Evolutionary conservation across 2,888 invertebrate species (phyloP), one percentile per base, ranked within the genome.

Genomic region (Melinaea marsaeus): DNA sequence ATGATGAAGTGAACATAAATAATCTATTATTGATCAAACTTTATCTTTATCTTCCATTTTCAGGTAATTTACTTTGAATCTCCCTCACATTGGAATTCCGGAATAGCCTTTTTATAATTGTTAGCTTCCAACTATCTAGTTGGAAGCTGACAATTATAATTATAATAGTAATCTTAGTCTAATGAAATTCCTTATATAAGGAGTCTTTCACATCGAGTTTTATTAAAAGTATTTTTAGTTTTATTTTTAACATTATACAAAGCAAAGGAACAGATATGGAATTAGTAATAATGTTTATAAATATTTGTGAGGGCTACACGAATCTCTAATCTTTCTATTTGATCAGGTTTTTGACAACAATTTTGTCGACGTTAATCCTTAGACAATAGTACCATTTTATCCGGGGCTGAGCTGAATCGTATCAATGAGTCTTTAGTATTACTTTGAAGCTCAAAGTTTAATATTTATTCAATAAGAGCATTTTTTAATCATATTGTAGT

Each of bases 331-430:
- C 85, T 85, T 86, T 86, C 85, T 90, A 85, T 90, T 88, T 90
- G 87, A 86, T 86, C 88, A 85, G 84, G 86, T 85, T 86, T 88
- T 87, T 86, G 87, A 86, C 88, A 86, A 88, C 85, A 84, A 87
- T 84, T 89, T 86, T 84, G 86, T 87, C 87, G 90, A 90, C 90
- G 85, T 79, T 90, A 90, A 90, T 90, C 90, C 88, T 78, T 74
- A 83, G 81, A 90, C 88, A 90, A 90, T 90, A 78, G 85, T 72
- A 78, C 78, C 77, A 81, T 83, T 88, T 85, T 81, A 87, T 86
- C 79, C 79, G 71, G 76, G 78, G 75, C 75, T 73, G 74, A 71
- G 73, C 76, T 75, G 77, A 83, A 81, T 80, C 79, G 80, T 79
- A 75, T 79, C 78, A 78, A 80, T 79, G 79, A 80, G 78, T 80